These are phyloP conservation scores for Spinus olivaceus DNA, from an alignment of 2,797 vertebrate species.

Conservation along the genomic window DNA sequence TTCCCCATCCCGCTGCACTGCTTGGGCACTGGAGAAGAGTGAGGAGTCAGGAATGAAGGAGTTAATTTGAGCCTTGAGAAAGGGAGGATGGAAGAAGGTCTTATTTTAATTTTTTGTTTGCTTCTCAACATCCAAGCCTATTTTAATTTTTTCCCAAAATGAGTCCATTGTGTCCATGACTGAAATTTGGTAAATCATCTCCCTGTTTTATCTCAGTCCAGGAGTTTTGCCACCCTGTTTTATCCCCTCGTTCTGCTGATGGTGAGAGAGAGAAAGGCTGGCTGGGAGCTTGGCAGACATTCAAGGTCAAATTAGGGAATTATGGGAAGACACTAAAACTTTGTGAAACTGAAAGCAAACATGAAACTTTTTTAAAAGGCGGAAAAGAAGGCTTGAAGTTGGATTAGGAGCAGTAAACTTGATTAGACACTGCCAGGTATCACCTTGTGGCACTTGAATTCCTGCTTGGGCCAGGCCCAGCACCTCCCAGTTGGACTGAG, in stretches of 20 bases:
- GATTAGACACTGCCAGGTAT: background rate
- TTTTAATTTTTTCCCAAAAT: background rate
- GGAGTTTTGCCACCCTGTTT: background rate
- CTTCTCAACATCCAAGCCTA: background rate
- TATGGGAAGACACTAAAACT: background rate
- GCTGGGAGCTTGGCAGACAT: background rate
- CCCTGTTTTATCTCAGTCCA: background rate
- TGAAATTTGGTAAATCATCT: background rate
- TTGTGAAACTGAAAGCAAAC: background rate
- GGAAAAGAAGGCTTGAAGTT: background rate
- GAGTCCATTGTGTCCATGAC: background rate
- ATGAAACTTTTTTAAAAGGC: background rate
- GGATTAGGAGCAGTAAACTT: background rate
- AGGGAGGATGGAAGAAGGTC: background rate
- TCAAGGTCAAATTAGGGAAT: background rate
- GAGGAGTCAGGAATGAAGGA: background rate
- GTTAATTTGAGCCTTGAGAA: background rate
- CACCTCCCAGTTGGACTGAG: background rate
- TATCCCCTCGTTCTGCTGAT: background rate
- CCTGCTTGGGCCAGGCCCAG: background rate
- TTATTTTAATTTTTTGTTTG: background rate
- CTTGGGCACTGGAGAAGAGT: background rate
- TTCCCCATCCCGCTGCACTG: fast-evolving
- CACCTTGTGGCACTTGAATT: background rate
- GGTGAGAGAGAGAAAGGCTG: background rate